Evolutionary conservation across 2,888 invertebrate species (phyloP).

Genomic region (Conus canariensis): DNA sequence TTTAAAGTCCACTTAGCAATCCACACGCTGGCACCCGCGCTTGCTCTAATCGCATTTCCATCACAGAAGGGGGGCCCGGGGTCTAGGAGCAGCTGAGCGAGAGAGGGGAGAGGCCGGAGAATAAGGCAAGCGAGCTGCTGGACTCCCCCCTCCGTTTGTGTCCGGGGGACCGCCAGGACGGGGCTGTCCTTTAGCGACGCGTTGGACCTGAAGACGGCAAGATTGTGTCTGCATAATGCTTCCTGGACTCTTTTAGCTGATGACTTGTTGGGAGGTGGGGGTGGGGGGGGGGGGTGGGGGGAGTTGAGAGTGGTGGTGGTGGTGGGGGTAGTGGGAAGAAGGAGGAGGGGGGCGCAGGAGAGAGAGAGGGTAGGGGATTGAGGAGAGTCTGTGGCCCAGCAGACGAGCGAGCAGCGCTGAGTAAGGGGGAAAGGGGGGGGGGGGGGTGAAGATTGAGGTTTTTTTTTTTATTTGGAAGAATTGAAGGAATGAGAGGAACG

Average conservation of each 20-base stretch:
- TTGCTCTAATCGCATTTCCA: constrained; percentile 32
- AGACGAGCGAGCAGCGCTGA: background rate
- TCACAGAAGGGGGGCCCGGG: constrained; percentile 7
- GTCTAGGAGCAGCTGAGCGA: background rate
- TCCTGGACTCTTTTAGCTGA: constrained; percentile 19
- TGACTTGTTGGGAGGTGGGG: background rate
- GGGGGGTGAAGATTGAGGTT: too few relatives aligned
- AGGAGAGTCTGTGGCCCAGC: background rate
- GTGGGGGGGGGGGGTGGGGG: too few relatives aligned
- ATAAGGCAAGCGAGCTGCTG: background rate
- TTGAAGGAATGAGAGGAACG: background rate
- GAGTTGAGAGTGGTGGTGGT: background rate
- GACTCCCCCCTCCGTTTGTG: too few relatives aligned
- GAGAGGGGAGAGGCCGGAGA: background rate
- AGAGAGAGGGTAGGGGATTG: background rate
- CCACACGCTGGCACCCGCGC: constrained; percentile 6
- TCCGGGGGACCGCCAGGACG: background rate
- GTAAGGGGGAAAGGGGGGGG: background rate
- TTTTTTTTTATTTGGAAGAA: background rate
- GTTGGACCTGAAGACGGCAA: constrained; percentile 23
- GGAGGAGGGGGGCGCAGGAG: too few relatives aligned
- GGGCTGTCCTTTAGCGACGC: background rate
- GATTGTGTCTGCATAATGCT: constrained; percentile 39
- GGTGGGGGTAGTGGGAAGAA: too few relatives aligned
- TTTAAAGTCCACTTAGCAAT: constrained; percentile 40